Evolutionary conservation across 2,113 vertebrate species (phyloP), one percentile per base, ranked within the genome.

Genomic region (Cyanocitta stelleri): DNA sequence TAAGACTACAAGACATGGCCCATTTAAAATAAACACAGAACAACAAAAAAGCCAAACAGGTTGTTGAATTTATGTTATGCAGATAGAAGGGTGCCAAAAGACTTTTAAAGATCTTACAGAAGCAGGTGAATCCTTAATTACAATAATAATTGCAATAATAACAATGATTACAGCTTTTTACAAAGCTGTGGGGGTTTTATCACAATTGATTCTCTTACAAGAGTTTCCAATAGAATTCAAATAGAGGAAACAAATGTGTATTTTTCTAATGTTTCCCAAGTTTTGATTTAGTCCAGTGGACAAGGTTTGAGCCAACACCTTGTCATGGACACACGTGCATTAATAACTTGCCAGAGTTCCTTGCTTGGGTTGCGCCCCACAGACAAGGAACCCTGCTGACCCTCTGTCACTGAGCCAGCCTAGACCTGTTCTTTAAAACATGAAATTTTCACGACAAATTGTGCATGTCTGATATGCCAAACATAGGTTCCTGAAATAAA

Each of bases 241-340:
- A 39, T 2, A 39, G 23, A n/a, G 27, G 15, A 77, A 58, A 39
- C 2, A 75, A 43, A 52, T 0, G 1, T 4, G 4, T 21, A 2
- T 33, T 64, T 16, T 49, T 11, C 61, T 26, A 6, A 44, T 5
- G 8, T 39, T 66, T 52, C 48, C 61, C 4, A 48, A 49, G 29
- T 7, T 17, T 39, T 56, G 9, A 14, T 46, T 41, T 13, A 30
- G 12, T 5, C 17, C 30, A 27, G 39, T 5, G 17, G 21, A n/a
- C 22, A 8, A 59, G 15, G 54, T 22, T 18, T 51, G 33, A 11
- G 51, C 17, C 19, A 16, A 6, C 2, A 1, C 32, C 7, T 49
- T 8, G 17, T 12, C 39, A 30, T 0, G 16, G 35, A 17, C 18
- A 79, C 11, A 51, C 0, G 2, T 1, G 9, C 20, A 76, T 11